Conservation (phyloP, 2,888 invertebrate species). For the Harmothoe impar region DNA sequence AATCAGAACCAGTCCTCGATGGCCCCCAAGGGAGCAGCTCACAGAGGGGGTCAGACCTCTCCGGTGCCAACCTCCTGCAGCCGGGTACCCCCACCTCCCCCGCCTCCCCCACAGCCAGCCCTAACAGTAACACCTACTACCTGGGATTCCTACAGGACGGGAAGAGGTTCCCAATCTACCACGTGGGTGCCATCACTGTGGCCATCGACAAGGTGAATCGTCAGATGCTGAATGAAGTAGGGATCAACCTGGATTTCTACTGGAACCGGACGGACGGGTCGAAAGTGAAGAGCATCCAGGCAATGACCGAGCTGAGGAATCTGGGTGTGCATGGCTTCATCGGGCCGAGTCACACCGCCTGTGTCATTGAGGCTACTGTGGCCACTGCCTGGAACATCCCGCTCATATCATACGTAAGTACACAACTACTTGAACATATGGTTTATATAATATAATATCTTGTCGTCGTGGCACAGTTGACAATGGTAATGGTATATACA, state of each 20-base stretch:
- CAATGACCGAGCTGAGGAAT: constrained; percentile 31
- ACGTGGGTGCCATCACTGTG: constrained; percentile 6
- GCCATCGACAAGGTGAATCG: neutral
- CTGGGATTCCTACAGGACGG: constrained; percentile 28
- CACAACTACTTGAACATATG: neutral
- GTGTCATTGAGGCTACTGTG: constrained; percentile 94
- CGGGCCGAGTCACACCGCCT: constrained; percentile 94
- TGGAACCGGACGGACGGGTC: neutral
- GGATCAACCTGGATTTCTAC: neutral
- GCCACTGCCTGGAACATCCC: constrained; percentile 96
- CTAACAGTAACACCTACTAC: neutral
- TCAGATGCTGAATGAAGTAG: neutral
- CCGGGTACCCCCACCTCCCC: neutral
- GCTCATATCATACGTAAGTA: constrained; percentile 97
- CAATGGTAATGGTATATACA: too few species aligned
- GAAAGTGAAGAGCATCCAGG: constrained; percentile 9
- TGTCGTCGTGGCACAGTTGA: too few species aligned
- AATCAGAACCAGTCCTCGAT: neutral
- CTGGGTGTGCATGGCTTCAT: constrained; percentile 86
- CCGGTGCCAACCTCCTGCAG: neutral
- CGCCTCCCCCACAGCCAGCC: neutral
- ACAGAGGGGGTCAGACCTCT: neutral
- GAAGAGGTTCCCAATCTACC: neutral
- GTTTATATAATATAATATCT: neutral
- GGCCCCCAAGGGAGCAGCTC: neutral